A percentile compares a stretch with the other conserved stretches of the same genome.
These are phyloP conservation scores for Ophion obscuratus DNA, from an alignment of 2,888 invertebrate species.

Conservation along the genomic window DNA sequence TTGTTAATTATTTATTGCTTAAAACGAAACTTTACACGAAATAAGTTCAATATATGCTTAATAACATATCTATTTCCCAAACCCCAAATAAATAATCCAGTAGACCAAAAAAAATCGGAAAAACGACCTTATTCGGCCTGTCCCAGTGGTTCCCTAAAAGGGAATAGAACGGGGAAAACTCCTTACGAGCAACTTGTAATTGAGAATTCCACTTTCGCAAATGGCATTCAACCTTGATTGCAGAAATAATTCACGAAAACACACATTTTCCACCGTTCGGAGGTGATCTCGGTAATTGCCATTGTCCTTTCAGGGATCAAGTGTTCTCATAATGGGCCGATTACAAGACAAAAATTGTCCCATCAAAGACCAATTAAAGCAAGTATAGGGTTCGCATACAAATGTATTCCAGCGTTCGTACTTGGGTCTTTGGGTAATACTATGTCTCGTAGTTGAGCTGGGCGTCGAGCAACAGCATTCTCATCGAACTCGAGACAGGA, in stretches of 20 bases:
- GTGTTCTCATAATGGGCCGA: slow-evolving; percentile 6
- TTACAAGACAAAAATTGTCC: slow-evolving; percentile 18
- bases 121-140: too few species aligned
- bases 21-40: too few species aligned
- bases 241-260: not conserved
- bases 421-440: not conserved
- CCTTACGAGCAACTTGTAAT: not conserved
- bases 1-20: too few species aligned
- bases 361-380: slow-evolving; percentile 15
- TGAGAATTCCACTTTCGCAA: slow-evolving; percentile 6
- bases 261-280: slow-evolving; percentile 9
- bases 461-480: slow-evolving; percentile 59
- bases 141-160: too few species aligned
- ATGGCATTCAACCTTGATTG: slow-evolving; percentile 1
- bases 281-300: not conserved
- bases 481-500: slow-evolving; percentile 52
- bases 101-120: too few species aligned
- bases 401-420: not conserved
- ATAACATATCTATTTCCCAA: too few species aligned
- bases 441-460: slow-evolving; percentile 16
- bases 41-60: too few species aligned
- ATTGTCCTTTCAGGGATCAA: slow-evolving; percentile 11
- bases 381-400: not conserved
- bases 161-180: not conserved
- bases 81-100: too few species aligned